These are phyloP conservation scores for Mesocentrotus franciscanus DNA, from an alignment of 53 echinoderm and acorn worm genomes.

Conservation along the genomic window DNA sequence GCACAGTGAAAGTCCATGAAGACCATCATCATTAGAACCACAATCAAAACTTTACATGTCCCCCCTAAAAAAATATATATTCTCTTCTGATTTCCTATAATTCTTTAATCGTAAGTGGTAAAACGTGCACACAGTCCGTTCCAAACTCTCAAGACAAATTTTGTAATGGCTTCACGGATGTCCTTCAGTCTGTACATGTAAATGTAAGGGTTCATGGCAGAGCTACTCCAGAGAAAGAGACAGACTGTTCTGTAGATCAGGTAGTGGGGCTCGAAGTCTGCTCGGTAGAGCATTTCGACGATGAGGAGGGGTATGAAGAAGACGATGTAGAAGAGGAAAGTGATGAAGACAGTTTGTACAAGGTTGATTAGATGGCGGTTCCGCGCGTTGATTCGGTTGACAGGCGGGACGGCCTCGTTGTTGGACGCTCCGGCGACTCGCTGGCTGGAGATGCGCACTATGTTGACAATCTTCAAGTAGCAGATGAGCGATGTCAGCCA, in stretches of 20 bases:
- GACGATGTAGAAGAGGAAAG: conserved; percentile 43
- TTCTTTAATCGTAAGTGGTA: background rate
- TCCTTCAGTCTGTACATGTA: conserved; percentile 31
- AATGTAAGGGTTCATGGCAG: conserved; percentile 35
- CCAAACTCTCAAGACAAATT: background rate
- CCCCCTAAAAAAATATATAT: too few relatives aligned
- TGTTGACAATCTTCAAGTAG: conserved; percentile 41
- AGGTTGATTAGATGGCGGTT: conserved; percentile 29
- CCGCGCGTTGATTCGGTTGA: background rate
- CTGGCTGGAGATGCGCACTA: conserved; percentile 9
- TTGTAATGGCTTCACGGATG: background rate
- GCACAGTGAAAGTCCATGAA: too few relatives aligned
- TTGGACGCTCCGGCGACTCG: background rate
- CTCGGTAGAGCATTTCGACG: conserved; percentile 13
- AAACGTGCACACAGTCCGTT: background rate
- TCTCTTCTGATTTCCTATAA: too few relatives aligned
- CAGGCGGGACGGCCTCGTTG: background rate
- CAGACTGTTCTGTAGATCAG: conserved; percentile 15
- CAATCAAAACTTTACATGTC: too few relatives aligned
- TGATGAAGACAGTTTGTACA: conserved; percentile 37
- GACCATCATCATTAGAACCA: too few relatives aligned
- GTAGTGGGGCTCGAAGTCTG: conserved; percentile 28
- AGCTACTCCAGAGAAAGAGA: conserved; percentile 33
- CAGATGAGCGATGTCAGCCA: conserved; percentile 44
- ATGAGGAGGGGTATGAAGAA: conserved; percentile 28